These are phyloP conservation scores for Scleropages formosus DNA, from an alignment of 2,797 vertebrate species.

Conservation along the genomic window DNA sequence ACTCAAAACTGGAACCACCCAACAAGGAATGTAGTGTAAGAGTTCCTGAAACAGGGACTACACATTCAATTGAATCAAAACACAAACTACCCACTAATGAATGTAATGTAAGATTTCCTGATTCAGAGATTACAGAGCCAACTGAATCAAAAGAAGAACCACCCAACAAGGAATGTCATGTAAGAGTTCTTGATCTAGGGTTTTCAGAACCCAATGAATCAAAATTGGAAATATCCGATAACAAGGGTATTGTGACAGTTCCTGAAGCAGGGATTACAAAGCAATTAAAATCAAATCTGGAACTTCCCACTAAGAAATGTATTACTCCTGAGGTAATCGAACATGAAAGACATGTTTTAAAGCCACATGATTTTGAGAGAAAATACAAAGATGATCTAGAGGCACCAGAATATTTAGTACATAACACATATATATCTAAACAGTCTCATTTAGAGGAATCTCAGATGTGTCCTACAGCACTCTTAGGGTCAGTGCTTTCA, in stretches of 20 bases:
- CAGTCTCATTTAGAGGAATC: background rate
- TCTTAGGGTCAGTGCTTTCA: slow-evolving; percentile 32
- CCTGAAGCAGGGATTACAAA: too few species aligned
- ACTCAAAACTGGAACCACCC: too few species aligned
- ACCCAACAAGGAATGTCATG: too few species aligned
- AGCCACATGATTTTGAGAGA: slow-evolving; percentile 56
- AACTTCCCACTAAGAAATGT: background rate
- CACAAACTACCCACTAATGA: too few species aligned
- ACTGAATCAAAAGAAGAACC: slow-evolving; percentile 33
- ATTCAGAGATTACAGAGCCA: slow-evolving; percentile 46
- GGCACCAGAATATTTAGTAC: slow-evolving; percentile 45
- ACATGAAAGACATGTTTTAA: slow-evolving; percentile 41
- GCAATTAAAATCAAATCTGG: slow-evolving; percentile 23
- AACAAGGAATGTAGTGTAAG: background rate
- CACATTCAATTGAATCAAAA: too few species aligned
- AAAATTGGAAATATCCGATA: too few species aligned
- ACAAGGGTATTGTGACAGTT: background rate
- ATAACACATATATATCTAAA: slow-evolving; percentile 39
- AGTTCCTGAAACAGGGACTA: too few species aligned
- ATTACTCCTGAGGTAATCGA: background rate
- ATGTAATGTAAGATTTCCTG: slow-evolving; percentile 43
- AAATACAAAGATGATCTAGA: slow-evolving; percentile 53
- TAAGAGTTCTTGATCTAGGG: background rate
- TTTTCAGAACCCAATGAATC: background rate
- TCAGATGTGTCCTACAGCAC: slow-evolving; percentile 30